Base-by-base conservation (phyloP, 2,113 vertebrate species). In the Camelus bactrianus region DNA sequence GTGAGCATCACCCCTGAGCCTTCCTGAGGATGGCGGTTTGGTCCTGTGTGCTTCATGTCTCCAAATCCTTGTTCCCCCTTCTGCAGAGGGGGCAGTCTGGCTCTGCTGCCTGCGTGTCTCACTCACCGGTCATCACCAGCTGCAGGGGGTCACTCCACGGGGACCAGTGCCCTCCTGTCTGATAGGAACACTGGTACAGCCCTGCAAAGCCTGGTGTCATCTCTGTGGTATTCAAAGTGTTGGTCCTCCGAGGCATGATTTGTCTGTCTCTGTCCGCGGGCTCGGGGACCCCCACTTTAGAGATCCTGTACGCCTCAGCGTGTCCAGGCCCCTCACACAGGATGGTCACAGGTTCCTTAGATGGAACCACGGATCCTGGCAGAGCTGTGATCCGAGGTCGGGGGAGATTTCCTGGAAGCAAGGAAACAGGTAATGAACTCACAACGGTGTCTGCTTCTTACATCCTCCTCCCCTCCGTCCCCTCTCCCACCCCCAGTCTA, bases 181-280 rank as follows among this genome's bases (percentile, higher is more conserved):
- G 20, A 6, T 76, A 76, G 58, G 48, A 54, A 20, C 58, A 76
- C 46, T 9, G 46, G 46, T 85, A 67, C 14, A 54, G 42, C 42
- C 90, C 65, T 1, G 46, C 9, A 4, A 1, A 1, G 15, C 50
- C 4, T 4, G 8, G 2, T 26, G 58, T 60, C 0, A 75, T 22
- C 67, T 52, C 32, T 22, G 42, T 0, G 4, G 83, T 13, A 8
- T 0, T 13, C 35, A 15, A 15, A 15, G 0, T 3, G 28, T 70
- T 26, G 30, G 1, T 2, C 14, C 26, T 26, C 9, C 6, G 7
- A 19, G 35, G 1, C 0, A 1, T 4, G 13, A 28, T 58, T 30
- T 7, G 20, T 15, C 42, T 20, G 20, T 26, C 30, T n/a, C 15
- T 26, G 19, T 52, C 19, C 46, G 0, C 7, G 77, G 3, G 11